These are phyloP conservation scores for Yponomeuta evonymella DNA, from an alignment of 2,888 invertebrate species.

Conservation along the genomic window DNA sequence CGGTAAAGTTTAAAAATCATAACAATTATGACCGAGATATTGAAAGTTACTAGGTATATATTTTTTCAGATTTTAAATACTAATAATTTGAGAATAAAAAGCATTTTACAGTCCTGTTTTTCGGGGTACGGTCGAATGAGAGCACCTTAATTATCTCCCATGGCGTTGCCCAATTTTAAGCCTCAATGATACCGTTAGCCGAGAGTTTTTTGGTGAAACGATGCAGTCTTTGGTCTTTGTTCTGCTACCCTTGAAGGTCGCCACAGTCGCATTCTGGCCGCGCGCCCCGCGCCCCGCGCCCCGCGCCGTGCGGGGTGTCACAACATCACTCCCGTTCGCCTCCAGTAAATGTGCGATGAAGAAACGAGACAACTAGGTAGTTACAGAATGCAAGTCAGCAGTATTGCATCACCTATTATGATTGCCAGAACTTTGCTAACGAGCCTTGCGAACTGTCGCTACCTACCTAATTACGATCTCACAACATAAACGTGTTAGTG, in stretches of 20 bases:
- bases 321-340: not conserved
- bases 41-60: too few relatives aligned
- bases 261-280: not conserved
- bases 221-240: not conserved
- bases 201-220: not conserved
- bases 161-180: not conserved
- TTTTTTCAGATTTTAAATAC: too few relatives aligned
- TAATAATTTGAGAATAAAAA: too few relatives aligned
- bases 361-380: conserved; percentile 6
- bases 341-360: conserved; percentile 2
- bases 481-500: too few relatives aligned
- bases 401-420: not conserved
- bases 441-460: not conserved
- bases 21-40: too few relatives aligned
- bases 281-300: not conserved
- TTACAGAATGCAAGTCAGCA: not conserved
- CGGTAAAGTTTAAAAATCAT: too few relatives aligned
- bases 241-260: not conserved
- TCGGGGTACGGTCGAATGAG: too few relatives aligned
- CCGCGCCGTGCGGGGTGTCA: not conserved
- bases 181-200: not conserved
- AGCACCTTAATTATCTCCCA: not conserved
- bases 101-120: too few relatives aligned
- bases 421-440: not conserved
- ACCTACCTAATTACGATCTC: not conserved